Conservation (phyloP, 2,797 vertebrate species). For the Cossypha niveicapilla region DNA sequence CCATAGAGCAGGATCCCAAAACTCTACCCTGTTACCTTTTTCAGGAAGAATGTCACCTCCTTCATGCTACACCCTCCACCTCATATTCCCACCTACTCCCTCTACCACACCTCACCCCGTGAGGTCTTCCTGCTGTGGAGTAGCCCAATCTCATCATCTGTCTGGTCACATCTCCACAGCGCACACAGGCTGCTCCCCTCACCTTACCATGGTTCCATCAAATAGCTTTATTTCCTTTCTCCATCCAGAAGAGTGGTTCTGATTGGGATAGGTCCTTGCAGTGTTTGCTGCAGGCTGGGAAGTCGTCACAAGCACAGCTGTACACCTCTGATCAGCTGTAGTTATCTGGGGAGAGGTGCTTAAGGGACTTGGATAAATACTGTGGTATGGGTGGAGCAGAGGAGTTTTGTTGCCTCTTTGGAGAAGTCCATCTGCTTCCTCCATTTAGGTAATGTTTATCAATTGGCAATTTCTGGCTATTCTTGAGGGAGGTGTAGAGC, state of each 20-base stretch:
- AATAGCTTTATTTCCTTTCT: not conserved
- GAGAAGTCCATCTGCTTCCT: not conserved
- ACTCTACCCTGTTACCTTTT: not conserved
- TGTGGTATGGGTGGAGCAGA: accelerated
- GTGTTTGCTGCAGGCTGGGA: not conserved
- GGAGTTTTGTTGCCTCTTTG: not conserved
- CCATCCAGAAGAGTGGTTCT: not conserved
- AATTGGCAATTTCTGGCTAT: not conserved
- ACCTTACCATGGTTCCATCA: not conserved
- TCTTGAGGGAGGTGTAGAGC: not conserved
- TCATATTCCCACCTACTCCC: not conserved
- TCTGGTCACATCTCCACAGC: not conserved
- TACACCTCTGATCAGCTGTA: not conserved
- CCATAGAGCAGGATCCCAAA: not conserved
- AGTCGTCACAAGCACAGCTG: not conserved
- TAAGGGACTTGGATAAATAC: not conserved
- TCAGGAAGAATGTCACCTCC: not conserved
- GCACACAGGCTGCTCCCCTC: not conserved
- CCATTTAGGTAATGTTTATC: not conserved
- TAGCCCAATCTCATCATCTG: not conserved
- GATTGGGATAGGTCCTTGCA: not conserved
- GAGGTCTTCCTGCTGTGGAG: not conserved
- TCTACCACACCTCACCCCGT: accelerated
- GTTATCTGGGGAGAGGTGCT: not conserved
- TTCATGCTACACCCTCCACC: not conserved